Conservation (phyloP, 2,113 vertebrate genomes). For the Hemibagrus wyckioides region DNA sequence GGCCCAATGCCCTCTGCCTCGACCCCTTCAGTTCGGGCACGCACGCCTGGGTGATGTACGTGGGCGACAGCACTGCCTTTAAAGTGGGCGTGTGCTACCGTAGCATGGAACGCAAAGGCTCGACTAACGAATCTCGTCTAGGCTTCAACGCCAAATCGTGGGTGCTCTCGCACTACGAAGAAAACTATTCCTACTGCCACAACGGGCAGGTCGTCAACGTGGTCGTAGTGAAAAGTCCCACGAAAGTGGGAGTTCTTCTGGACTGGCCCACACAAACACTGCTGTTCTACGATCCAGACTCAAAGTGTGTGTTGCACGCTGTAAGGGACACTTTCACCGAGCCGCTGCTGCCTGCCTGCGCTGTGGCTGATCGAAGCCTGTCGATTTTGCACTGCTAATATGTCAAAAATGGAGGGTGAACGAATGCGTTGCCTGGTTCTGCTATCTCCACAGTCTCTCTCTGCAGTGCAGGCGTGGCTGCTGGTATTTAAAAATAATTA, state of each 20-base stretch:
- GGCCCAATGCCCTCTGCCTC: constrained; percentile 86
- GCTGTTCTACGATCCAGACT: constrained; percentile 82
- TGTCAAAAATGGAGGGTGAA: not conserved
- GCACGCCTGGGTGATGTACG: constrained; percentile 82
- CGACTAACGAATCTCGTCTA: constrained; percentile 77
- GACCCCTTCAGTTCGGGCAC: constrained; percentile 75
- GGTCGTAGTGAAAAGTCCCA: constrained; percentile 73
- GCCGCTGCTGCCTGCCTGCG: constrained; percentile 81
- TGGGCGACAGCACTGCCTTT: constrained; percentile 84
- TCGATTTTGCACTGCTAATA: constrained; percentile 64
- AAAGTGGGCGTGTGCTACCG: constrained; percentile 88
- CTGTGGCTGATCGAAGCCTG: constrained; percentile 83
- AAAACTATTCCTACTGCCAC: constrained; percentile 85
- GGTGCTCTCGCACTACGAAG: constrained; percentile 87
- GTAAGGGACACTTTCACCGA: constrained; percentile 67
- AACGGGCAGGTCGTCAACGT: constrained; percentile 67
- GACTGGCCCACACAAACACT: constrained; percentile 83
- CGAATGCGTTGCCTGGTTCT: not conserved
- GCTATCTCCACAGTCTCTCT: not conserved
- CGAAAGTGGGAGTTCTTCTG: constrained; percentile 79
- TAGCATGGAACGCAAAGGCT: constrained; percentile 83
- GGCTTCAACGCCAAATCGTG: constrained; percentile 86
- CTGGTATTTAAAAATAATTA: not conserved
- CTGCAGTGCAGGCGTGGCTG: not conserved
- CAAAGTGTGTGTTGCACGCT: constrained; percentile 74